Evolutionary conservation across 2,797 vertebrate genomes (phyloP).

Genomic region (Rhynchotus rufescens): DNA sequence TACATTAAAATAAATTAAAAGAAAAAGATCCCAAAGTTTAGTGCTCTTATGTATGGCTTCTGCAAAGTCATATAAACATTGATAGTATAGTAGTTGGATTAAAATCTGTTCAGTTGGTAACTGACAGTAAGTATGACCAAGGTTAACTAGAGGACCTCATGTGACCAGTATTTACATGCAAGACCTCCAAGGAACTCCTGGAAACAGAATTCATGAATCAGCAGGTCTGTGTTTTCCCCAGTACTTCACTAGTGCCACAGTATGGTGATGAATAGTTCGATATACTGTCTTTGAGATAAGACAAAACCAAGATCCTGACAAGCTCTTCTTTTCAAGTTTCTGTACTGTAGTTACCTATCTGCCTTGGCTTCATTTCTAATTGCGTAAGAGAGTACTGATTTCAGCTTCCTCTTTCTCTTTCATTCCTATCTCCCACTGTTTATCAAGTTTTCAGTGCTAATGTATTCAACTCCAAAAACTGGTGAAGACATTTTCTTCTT

Average conservation of each 20-base stretch:
- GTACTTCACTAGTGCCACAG: neutral
- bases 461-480: neutral
- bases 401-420: neutral
- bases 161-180: neutral
- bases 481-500: neutral
- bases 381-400: neutral
- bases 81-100: neutral
- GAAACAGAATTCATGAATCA: neutral
- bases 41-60: neutral
- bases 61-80: neutral
- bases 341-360: neutral
- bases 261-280: neutral
- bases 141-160: neutral
- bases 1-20: neutral
- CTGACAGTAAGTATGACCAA: neutral
- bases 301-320: neutral
- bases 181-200: neutral
- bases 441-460: neutral
- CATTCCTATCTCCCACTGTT: neutral
- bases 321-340: neutral
- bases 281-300: neutral
- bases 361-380: neutral
- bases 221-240: neutral
- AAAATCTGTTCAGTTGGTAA: neutral
- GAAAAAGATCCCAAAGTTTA: neutral